Evolutionary conservation across 2,888 invertebrate genomes (phyloP), one percentile per base, ranked within the genome.

Genomic region (Cepaea hortensis): DNA sequence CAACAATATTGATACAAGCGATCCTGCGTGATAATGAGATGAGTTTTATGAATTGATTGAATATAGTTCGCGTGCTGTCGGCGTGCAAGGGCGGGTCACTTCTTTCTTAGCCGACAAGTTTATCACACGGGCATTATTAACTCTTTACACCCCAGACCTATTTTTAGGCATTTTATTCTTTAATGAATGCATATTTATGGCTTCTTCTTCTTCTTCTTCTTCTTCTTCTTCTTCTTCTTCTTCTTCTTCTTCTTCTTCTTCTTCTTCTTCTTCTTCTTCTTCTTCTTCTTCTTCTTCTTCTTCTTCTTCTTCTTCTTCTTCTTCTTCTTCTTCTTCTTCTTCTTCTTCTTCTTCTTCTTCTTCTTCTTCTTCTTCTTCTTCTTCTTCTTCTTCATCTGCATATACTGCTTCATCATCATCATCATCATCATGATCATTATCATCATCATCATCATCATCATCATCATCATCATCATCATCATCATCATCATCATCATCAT

Each of bases 401-500:
- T 55, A 4, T 55, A 6, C 55, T 55, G 4, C 55, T 55, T 55
- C 55, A 6, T 55, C 55, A 6, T 55, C 55, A 6, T 55, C 55
- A 6, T 55, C 55, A 6, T 55, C 77, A 11, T 20, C 23, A n/a
- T n/a, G n/a, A n/a, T 46, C 23, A 15, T 62, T 61, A 61, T 81
- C 81, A 81, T 81, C 81, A 81, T 81, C 65, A 81, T 81, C 81
- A 81, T 81, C 83, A 83, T 83, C 83, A 83, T 83, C 83, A 83
- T 83, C 83, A 83, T 83, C 83, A 83, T 83, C 83, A 83, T 83
- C 73, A 83, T 83, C 72, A 72, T 83, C 73, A 83, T 72, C 83
- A 83, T 83, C 83, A 83, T 83, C 72, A 83, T 83, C 83, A 83
- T 82, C 83, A 83, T 84, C 62, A 62, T 62, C 65, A 61, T 84